Evolutionary conservation across 2,888 invertebrate genomes (phyloP), one percentile per base, ranked within the genome.

Genomic region (Polymixis lichenea): DNA sequence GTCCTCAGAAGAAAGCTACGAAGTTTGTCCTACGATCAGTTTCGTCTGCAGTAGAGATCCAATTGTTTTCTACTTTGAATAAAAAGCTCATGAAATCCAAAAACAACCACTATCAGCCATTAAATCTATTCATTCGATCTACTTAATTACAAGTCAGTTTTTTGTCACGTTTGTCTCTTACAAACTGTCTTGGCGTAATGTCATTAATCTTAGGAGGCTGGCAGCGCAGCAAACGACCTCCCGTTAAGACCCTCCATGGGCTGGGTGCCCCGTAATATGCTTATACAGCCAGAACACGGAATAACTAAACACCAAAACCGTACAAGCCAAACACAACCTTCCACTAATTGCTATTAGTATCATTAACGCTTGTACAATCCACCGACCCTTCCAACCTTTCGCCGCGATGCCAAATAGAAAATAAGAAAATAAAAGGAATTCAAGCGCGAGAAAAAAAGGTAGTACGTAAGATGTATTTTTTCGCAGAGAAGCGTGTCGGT

Each of bases 191-290:
- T 94, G 92, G 92, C 91, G 94, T 94, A 94, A 95, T 92, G 93
- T 94, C 95, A 96, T 96, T 96, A 96, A 96, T 96, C 96, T 96
- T 95, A 92, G 92, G 89, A 94, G 92, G 93, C 93, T 94, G 95
- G 95, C 95, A 95, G 94, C 94, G 92, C 93, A 96, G 95, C 95
- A 96, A 96, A 96, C 95, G 95, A 96, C 95, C 95, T 95, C 93
- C 94, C 94, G 94, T 95, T 95, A 95, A 95, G 95, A 93, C 95
- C 93, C 94, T 95, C 95, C 94, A 94, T 94, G 93, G 94, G 91
- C 92, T 92, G 92, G 92, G 93, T 92, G 92, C 93, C 90, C 92
- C 91, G 93, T 95, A 95, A 95, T 95, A 95, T 94, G 93, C 94
- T 94, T 91, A 92, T 92, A 92, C 89, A 91, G 85, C 85, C 89